phyloP scores from a whole-genome alignment of 1,140 invertebrate genomes.

The Oscheius sp. region DNA sequence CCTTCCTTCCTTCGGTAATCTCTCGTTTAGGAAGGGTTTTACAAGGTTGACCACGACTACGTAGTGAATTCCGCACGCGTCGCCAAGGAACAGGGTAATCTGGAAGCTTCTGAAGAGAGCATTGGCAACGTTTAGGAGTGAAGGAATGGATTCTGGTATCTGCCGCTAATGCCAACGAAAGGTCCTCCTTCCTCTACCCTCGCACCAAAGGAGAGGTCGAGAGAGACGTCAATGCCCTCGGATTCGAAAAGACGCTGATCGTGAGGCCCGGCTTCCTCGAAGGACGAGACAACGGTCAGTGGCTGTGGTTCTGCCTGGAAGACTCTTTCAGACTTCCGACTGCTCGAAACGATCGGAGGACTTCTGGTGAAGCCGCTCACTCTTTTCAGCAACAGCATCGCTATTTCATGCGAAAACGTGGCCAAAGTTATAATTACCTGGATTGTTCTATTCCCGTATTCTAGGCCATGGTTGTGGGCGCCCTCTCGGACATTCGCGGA shows the following conservation, averaged over 20 bases:
- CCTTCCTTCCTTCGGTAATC: constrained; percentile 11
- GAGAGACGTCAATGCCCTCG: constrained; percentile 26
- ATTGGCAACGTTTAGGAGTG: constrained; percentile 55
- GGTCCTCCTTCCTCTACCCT: constrained; percentile 61
- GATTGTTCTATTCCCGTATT: background rate
- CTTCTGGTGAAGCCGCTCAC: background rate
- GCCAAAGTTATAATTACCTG: constrained; percentile 3
- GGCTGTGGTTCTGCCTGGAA: background rate
- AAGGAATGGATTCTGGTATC: constrained; percentile 65
- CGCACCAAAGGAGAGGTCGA: constrained; percentile 54
- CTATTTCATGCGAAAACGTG: background rate
- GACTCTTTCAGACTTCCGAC: background rate
- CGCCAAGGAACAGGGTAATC: constrained; percentile 60
- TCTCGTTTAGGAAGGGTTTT: constrained; percentile 63
- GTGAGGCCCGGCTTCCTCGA: constrained; percentile 33
- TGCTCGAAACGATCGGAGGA: background rate
- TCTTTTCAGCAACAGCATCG: background rate
- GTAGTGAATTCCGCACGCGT: constrained; percentile 64
- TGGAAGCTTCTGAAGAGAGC: background rate
- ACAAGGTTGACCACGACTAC: constrained; percentile 67
- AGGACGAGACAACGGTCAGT: background rate
- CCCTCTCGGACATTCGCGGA: background rate
- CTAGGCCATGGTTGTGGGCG: constrained; percentile 3
- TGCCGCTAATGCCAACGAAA: constrained; percentile 62
- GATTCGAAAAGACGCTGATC: constrained; percentile 32